Base-by-base conservation (phyloP, 2,797 vertebrate genomes). In the Craterocephalus amniculus region DNA sequence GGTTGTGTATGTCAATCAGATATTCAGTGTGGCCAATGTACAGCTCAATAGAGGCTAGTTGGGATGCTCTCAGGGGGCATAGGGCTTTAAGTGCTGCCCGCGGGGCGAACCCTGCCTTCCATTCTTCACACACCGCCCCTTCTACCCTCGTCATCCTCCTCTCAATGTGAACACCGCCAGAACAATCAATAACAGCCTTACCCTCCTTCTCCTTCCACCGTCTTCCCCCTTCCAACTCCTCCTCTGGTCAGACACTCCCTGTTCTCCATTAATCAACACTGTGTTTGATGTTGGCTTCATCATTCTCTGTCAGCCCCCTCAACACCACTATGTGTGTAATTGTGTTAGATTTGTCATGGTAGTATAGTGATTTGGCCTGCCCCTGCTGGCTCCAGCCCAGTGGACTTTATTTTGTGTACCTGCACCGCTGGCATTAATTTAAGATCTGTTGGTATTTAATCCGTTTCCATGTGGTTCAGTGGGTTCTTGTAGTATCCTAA, bases 221-320 rank as follows among this genome's bases (percentile, higher is more conserved):
- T 43, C 64, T 61, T 55, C 26, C 36, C 18, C n/a, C 27, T 48
- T 34, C 59, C 35, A 24, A 54, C 84, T 76, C 72, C 82, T 83
- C 63, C 83, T 79, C 72, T 80, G 85, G 83, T 85, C 87, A 83
- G 86, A 80, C 83, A 68, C 83, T 87, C 85, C 84, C 86, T 89
- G 83, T 76, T 76, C 85, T 89, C 83, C 86, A 91, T 93, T 92
- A 83, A 86, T 93, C 89, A 90, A 65, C 67, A 74, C 80, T 27
- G 81, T 14, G 81, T 90, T 91, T 91, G 84, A 88, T 89, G 86
- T 90, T 74, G 75, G 84, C 91, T 89, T 91, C 89, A 92, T 94
- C 91, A 83, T 84, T 90, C 89, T 85, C 81, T 87, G 88, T 90
- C 92, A 84, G 60, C 78, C 77, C 79, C 56, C 58, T 79, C 74